These are phyloP conservation scores for Calliphora vomitoria DNA, from an alignment of 2,888 invertebrate genomes.

Conservation along the genomic window DNA sequence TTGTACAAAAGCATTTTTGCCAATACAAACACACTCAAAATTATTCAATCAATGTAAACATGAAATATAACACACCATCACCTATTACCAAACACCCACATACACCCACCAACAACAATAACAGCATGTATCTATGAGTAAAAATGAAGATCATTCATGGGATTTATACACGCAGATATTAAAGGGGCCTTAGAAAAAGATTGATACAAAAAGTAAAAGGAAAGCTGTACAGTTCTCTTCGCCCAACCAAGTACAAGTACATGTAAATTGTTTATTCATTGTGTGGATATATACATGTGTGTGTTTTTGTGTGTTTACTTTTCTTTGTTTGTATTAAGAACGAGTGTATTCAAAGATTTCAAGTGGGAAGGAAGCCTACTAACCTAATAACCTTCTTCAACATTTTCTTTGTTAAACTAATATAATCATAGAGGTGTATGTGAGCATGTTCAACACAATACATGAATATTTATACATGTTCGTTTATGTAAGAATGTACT, in stretches of 20 bases:
- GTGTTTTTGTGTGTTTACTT: neutral
- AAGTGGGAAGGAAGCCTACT: conserved; percentile 57
- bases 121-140: neutral
- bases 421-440: conserved; percentile 33
- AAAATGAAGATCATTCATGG: conserved; percentile 30
- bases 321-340: conserved; percentile 10
- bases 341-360: conserved; percentile 37
- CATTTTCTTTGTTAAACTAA: conserved; percentile 51
- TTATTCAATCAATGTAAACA: conserved; percentile 72
- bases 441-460: conserved; percentile 15
- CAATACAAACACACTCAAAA: conserved; percentile 57
- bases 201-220: neutral
- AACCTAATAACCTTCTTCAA: conserved; percentile 67
- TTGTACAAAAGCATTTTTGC: neutral
- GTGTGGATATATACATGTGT: neutral
- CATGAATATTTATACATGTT: conserved; percentile 51
- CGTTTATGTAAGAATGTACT: neutral
- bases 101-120: conserved; percentile 1
- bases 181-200: conserved; percentile 8
- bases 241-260: neutral
- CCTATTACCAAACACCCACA: too few relatives aligned
- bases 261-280: conserved; percentile 31
- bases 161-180: conserved; percentile 23
- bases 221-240: neutral
- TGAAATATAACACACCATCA: conserved; percentile 56